Evolutionary conservation across 2,797 vertebrate genomes (phyloP).

Genomic region (Agapornis canus): DNA sequence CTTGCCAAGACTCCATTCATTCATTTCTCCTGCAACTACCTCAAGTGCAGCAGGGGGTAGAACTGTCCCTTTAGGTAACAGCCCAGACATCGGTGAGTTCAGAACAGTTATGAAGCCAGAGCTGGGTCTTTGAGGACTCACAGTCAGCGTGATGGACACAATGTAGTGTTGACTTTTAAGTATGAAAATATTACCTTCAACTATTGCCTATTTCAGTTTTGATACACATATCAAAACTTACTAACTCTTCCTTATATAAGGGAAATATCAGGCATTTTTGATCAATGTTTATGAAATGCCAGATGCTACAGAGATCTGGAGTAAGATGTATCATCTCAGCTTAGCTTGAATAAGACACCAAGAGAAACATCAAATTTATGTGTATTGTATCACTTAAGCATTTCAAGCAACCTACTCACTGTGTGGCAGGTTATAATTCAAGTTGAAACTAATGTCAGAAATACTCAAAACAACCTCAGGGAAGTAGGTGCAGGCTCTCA

Average conservation of each 20-base stretch:
- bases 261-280: not conserved
- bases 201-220: not conserved
- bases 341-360: not conserved
- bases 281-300: not conserved
- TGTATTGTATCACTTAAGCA: not conserved
- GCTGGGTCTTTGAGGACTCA: not conserved
- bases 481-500: not conserved
- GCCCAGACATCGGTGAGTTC: not conserved
- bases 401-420: not conserved
- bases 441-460: not conserved
- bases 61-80: not conserved
- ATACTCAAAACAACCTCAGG: not conserved
- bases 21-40: not conserved
- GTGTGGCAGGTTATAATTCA: not conserved
- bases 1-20: not conserved
- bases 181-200: not conserved
- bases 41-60: not conserved
- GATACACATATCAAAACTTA: not conserved
- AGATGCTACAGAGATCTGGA: not conserved
- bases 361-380: not conserved
- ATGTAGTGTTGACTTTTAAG: not conserved
- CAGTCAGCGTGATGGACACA: not conserved
- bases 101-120: not conserved
- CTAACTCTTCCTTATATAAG: not conserved
- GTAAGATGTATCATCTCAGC: not conserved